These are phyloP conservation scores for Characodon lateralis DNA, from an alignment of 2,797 vertebrate species.

Conservation along the genomic window DNA sequence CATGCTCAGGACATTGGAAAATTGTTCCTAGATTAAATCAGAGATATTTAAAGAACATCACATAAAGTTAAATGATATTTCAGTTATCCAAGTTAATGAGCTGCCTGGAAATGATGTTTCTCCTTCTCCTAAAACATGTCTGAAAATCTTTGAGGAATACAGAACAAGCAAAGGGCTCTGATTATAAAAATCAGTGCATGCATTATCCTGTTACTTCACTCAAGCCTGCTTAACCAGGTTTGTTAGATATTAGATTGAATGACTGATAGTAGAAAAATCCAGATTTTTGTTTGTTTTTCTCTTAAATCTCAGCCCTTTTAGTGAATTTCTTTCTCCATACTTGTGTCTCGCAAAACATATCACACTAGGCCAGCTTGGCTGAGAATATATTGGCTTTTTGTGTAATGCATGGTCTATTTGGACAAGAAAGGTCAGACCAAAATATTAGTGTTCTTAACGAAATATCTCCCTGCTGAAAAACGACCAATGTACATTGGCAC, in stretches of 20 bases:
- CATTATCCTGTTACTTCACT: slow-evolving; percentile 57
- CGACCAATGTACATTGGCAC: slow-evolving; percentile 64
- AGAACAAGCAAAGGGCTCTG: slow-evolving; percentile 36
- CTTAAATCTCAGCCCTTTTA: slow-evolving; percentile 31
- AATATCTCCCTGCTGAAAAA: slow-evolving; percentile 65
- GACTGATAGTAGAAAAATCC: slow-evolving; percentile 41
- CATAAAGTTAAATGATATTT: slow-evolving; percentile 9
- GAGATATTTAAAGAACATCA: slow-evolving; percentile 35
- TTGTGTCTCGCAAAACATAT: slow-evolving; percentile 24
- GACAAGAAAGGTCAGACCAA: slow-evolving; percentile 48
- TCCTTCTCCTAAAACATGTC: slow-evolving; percentile 43
- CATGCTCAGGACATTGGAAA: slow-evolving; percentile 27
- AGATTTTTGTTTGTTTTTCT: slow-evolving; percentile 53
- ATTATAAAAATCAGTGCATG: slow-evolving; percentile 45
- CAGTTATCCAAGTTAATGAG: slow-evolving; percentile 51
- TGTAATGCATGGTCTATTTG: slow-evolving; percentile 51
- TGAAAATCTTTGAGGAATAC: slow-evolving; percentile 42
- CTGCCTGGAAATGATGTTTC: slow-evolving; percentile 39
- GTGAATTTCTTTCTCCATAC: slow-evolving; percentile 31
- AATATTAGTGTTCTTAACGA: slow-evolving; percentile 57
- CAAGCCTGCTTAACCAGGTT: slow-evolving; percentile 60
- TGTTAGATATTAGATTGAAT: slow-evolving; percentile 52
- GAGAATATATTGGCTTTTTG: slow-evolving; percentile 48
- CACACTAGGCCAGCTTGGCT: slow-evolving; percentile 27
- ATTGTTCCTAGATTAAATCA: slow-evolving; percentile 29